Evolutionary conservation across 2,888 invertebrate genomes (phyloP).

Genomic region (Schrankia costaestrigalis): DNA sequence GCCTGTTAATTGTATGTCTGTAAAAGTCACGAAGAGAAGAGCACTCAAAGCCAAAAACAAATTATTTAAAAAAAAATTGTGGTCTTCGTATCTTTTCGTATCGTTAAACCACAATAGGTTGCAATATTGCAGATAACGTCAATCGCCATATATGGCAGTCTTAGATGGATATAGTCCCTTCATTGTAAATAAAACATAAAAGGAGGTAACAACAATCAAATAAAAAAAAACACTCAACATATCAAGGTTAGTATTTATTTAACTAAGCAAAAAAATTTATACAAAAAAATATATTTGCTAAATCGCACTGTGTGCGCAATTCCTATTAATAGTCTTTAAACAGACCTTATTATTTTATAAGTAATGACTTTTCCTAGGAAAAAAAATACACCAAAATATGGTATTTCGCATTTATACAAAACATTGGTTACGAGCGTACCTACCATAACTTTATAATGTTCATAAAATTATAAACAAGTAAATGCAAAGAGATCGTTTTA

Average conservation of each 20-base stretch:
- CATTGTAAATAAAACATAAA: too few species aligned
- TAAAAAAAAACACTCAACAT: slow-evolving; percentile 25
- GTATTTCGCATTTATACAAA: slow-evolving; percentile 40
- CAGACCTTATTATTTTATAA: slow-evolving; percentile 58
- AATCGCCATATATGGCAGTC: too few species aligned
- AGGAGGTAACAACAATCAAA: too few species aligned
- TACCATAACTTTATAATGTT: slow-evolving; percentile 26
- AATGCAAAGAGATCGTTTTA: slow-evolving; percentile 37
- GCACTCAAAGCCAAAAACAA: too few species aligned
- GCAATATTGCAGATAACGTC: too few species aligned
- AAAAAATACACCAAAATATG: slow-evolving; percentile 58
- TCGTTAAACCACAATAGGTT: too few species aligned
- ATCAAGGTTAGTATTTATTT: slow-evolving; percentile 33
- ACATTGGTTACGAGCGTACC: slow-evolving; percentile 36
- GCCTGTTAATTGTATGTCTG: too few species aligned
- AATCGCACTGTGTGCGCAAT: slow-evolving; percentile 37
- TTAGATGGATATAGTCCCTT: too few species aligned
- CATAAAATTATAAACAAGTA: slow-evolving; percentile 34
- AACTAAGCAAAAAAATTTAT: slow-evolving; percentile 29
- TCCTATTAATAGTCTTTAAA: slow-evolving; percentile 58
- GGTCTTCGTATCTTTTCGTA: too few species aligned
- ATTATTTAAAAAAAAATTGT: too few species aligned
- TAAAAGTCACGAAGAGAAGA: too few species aligned
- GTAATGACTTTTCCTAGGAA: slow-evolving; percentile 62
- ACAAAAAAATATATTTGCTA: slow-evolving; percentile 35